Conservation (phyloP, 2,888 invertebrate species). For the Campopleginae sp. region DNA sequence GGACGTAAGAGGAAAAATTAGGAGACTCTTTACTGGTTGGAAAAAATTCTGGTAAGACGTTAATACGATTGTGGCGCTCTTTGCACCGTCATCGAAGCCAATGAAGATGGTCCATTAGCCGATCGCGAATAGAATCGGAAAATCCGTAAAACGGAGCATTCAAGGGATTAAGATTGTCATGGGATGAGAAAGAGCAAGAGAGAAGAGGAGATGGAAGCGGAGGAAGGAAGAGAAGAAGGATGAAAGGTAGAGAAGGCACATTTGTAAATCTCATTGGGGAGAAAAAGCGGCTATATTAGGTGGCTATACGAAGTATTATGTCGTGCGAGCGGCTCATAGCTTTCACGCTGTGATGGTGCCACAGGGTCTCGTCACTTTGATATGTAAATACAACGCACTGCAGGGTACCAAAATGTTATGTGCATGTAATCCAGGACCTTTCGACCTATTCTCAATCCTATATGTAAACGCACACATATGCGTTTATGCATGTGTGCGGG, state of each 20-base stretch:
- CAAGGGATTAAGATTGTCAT: conserved; percentile 65
- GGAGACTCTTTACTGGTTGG: neutral
- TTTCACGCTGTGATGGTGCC: conserved; percentile 63
- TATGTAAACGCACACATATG: conserved; percentile 36
- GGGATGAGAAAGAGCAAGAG: conserved; percentile 33
- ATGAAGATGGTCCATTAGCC: conserved; percentile 60
- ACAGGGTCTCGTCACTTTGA: conserved; percentile 81
- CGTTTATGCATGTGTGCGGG: conserved; percentile 46
- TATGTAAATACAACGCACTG: conserved; percentile 83
- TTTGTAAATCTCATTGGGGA: conserved; percentile 54
- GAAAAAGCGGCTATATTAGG: conserved; percentile 27
- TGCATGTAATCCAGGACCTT: conserved; percentile 63
- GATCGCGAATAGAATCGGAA: conserved; percentile 62
- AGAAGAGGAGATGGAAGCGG: neutral
- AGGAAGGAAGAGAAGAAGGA: neutral
- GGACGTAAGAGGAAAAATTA: neutral
- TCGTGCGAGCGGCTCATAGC: conserved; percentile 60
- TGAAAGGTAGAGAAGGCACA: neutral
- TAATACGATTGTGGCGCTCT: conserved; percentile 30
- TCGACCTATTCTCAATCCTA: conserved; percentile 49
- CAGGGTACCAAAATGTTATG: conserved; percentile 74
- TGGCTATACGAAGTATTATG: conserved; percentile 62
- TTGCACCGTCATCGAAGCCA: conserved; percentile 34
- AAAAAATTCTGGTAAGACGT: conserved; percentile 25
- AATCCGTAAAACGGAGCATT: conserved; percentile 71